These are phyloP conservation scores for Macrochelys suwanniensis DNA, from an alignment of 2,797 vertebrate genomes.

Conservation along the genomic window DNA sequence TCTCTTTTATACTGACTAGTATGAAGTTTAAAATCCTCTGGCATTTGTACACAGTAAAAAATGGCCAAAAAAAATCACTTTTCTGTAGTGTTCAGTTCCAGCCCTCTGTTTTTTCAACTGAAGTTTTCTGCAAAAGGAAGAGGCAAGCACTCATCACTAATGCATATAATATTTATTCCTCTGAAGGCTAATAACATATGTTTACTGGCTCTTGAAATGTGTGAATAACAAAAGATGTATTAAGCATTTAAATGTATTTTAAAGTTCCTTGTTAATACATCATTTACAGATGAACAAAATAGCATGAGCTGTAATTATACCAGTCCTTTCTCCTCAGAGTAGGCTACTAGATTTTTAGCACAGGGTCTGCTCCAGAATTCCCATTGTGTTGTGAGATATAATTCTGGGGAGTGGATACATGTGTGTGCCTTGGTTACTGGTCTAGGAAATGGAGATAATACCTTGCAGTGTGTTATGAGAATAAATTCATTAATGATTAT, in stretches of 20 bases:
- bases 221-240: neutral
- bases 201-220: neutral
- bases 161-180: neutral
- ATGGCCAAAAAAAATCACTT: neutral
- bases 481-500: neutral
- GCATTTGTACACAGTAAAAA: neutral
- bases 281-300: neutral
- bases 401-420: no score
- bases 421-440: neutral
- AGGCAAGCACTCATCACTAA: neutral
- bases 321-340: neutral
- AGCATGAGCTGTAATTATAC: neutral
- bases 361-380: neutral
- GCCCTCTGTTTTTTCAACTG: neutral
- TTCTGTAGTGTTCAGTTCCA: neutral
- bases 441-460: neutral
- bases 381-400: neutral
- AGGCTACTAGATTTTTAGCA: neutral
- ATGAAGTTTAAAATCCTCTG: neutral
- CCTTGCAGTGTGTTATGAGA: neutral
- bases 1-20: neutral
- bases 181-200: neutral
- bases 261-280: neutral
- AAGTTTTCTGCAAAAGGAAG: neutral
- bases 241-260: neutral